Evolutionary conservation across 2,888 invertebrate species (phyloP).

Genomic region (Caenorhabditis zanzibari): DNA sequence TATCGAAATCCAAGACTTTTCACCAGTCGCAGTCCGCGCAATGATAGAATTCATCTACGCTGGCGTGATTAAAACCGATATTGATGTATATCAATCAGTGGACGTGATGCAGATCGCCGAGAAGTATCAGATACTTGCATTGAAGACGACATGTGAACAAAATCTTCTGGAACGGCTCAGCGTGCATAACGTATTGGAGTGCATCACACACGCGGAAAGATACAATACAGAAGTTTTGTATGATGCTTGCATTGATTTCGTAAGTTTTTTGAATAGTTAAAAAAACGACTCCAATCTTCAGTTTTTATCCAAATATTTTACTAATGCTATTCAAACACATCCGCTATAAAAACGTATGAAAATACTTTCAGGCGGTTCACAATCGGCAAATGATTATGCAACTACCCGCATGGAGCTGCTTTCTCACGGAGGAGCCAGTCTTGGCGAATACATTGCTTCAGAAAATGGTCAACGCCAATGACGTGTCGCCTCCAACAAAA

Average conservation of each 20-base stretch:
- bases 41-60: conserved; percentile 79
- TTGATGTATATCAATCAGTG: conserved; percentile 60
- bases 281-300: no score
- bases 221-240: conserved; percentile 78
- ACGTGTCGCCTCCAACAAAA: conserved; percentile 71
- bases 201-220: conserved; percentile 78
- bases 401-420: conserved; percentile 88
- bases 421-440: conserved; percentile 90
- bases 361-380: conserved; percentile 46
- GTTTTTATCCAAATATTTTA: neutral
- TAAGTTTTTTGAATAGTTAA: conserved; percentile 48
- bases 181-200: conserved; percentile 77
- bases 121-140: conserved; percentile 81
- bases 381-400: conserved; percentile 71
- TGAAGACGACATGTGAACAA: conserved; percentile 81
- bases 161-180: conserved; percentile 67
- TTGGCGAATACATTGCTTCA: conserved; percentile 80
- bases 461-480: conserved; percentile 73
- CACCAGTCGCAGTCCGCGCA: conserved; percentile 74
- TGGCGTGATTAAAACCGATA: conserved; percentile 68
- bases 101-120: conserved; percentile 82
- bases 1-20: conserved; percentile 74
- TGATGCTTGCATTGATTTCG: conserved; percentile 77
- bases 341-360: no score
- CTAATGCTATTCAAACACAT: no score